Evolutionary conservation across 2,888 invertebrate species (phyloP).

Genomic region (Malachius bipustulatus): DNA sequence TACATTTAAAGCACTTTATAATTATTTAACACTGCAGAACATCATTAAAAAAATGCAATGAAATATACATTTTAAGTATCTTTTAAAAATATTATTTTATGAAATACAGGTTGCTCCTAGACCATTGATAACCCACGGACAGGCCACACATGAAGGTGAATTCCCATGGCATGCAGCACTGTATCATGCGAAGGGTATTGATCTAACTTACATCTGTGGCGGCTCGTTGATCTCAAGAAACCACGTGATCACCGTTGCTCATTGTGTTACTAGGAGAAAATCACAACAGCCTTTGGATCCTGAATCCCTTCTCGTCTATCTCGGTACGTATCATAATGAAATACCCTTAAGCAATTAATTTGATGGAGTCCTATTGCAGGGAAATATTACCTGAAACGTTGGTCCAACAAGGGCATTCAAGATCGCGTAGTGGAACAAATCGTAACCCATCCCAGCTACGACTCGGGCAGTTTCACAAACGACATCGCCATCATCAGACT

Average conservation of each 20-base stretch:
- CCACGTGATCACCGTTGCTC: slow-evolving; percentile 32
- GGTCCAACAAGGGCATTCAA: slow-evolving; percentile 33
- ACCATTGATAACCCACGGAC: slow-evolving; percentile 48
- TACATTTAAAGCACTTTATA: too few relatives aligned
- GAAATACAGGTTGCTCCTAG: slow-evolving; percentile 35
- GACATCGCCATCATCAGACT: slow-evolving; percentile 33
- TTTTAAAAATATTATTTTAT: too few relatives aligned
- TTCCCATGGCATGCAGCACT: slow-evolving; percentile 60
- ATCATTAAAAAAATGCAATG: too few relatives aligned
- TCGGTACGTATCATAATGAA: slow-evolving; percentile 21
- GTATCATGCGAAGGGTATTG: slow-evolving; percentile 40
- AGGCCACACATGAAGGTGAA: slow-evolving; percentile 47
- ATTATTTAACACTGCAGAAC: too few relatives aligned
- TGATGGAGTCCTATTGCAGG: slow-evolving; percentile 23
- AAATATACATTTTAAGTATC: too few relatives aligned
- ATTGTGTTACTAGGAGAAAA: slow-evolving; percentile 30
- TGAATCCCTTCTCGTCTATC: slow-evolving; percentile 27
- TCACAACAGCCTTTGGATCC: slow-evolving; percentile 22
- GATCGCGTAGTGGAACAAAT: slow-evolving; percentile 29
- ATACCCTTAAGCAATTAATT: background rate
- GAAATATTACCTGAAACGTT: slow-evolving; percentile 32
- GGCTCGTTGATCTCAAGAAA: slow-evolving; percentile 27
- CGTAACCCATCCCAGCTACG: slow-evolving; percentile 29
- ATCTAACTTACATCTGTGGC: slow-evolving; percentile 32
- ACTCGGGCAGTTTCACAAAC: slow-evolving; percentile 26